Conservation (phyloP, 1,140 invertebrate species). For the Adelges cooleyi region DNA sequence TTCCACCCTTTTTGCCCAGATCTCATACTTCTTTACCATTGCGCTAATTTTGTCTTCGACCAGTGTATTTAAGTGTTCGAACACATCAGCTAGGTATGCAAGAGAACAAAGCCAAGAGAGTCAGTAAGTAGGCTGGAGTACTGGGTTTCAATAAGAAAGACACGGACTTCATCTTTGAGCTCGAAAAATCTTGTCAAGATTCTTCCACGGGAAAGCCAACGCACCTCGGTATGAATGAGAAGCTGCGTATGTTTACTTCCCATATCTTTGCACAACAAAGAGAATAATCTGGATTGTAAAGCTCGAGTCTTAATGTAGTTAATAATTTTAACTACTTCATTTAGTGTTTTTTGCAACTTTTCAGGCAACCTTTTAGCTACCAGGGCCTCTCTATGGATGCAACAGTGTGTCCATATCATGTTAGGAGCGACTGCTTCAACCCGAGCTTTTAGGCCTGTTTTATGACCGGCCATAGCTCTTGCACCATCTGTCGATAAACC, state of each 20-base stretch:
- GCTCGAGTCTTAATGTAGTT: neutral
- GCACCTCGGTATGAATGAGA: neutral
- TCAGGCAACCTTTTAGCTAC: neutral
- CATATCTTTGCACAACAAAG: neutral
- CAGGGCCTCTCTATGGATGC: conserved; percentile 1
- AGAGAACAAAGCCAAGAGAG: neutral
- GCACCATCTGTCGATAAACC: neutral
- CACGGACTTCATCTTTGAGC: neutral
- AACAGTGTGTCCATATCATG: neutral
- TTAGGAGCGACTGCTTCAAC: neutral
- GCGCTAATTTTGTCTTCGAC: neutral
- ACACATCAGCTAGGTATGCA: conserved; percentile 12
- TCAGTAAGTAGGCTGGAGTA: neutral
- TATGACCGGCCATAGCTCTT: neutral
- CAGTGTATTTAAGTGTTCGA: conserved; percentile 39
- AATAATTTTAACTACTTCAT: conserved; percentile 6
- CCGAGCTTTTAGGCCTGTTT: neutral
- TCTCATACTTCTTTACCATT: neutral
- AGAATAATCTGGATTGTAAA: neutral
- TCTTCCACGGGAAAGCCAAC: neutral
- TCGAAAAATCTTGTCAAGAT: neutral
- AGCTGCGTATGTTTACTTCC: conserved; percentile 4
- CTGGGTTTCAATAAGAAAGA: neutral
- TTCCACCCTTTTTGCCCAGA: neutral
- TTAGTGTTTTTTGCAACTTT: neutral